phyloP scores from a whole-genome alignment of 2,888 invertebrate species.

The Ectemnius cavifrons region DNA sequence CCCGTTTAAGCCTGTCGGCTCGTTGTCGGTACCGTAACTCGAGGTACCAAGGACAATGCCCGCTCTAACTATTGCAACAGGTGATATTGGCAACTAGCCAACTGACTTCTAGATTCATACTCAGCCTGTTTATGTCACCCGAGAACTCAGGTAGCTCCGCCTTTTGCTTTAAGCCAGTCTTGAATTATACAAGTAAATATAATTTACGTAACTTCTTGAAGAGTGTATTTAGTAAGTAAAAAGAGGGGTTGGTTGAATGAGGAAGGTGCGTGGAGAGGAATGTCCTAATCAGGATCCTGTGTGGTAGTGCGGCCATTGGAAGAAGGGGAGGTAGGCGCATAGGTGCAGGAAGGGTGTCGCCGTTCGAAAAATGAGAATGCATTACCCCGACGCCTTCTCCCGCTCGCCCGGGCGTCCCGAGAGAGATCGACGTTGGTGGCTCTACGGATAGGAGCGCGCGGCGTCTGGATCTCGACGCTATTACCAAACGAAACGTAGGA shows the following conservation, averaged over 20 bases:
- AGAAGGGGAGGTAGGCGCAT: constrained; percentile 18
- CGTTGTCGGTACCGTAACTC: neutral
- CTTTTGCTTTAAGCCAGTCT: no score
- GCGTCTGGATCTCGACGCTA: constrained; percentile 72
- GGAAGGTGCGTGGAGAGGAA: constrained; percentile 31
- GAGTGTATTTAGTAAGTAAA: no score
- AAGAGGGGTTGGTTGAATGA: no score
- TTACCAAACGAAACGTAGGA: constrained; percentile 63
- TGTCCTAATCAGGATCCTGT: constrained; percentile 51
- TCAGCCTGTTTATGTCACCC: no score
- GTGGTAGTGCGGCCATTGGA: constrained; percentile 15
- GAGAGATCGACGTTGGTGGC: constrained; percentile 77
- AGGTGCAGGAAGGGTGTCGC: constrained; percentile 51
- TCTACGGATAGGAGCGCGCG: constrained; percentile 65
- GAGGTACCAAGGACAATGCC: neutral
- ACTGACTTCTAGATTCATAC: no score
- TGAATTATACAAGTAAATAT: no score
- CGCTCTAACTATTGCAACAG: constrained; percentile 2
- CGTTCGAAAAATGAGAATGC: constrained; percentile 70
- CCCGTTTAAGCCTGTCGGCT: neutral
- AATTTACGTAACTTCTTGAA: no score
- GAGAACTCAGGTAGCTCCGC: no score
- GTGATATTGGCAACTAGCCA: neutral
- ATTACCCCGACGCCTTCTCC: constrained; percentile 69
- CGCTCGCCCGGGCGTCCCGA: constrained; percentile 38